phyloP scores from a whole-genome alignment of 2,113 vertebrate genomes.

The Ancistrus triradiatus region DNA sequence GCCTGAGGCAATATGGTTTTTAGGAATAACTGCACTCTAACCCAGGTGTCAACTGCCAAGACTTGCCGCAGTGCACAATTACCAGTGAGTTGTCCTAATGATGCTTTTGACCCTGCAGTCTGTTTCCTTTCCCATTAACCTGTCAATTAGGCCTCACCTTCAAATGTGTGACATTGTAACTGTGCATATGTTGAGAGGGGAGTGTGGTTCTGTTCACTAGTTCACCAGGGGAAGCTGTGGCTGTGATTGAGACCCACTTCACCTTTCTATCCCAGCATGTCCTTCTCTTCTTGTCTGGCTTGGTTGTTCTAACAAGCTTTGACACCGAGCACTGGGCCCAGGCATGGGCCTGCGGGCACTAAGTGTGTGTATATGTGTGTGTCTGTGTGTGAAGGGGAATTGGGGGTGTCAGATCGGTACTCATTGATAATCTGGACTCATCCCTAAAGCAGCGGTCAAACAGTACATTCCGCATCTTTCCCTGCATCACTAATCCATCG shows the following conservation, averaged over 20 bases:
- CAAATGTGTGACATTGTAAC: constrained; percentile 29
- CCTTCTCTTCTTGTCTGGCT: constrained; percentile 37
- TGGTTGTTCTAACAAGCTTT: constrained; percentile 49
- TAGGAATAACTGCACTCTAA: constrained; percentile 43
- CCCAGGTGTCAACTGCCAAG: constrained; percentile 46
- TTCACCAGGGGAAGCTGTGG: constrained; percentile 24
- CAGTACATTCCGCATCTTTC: constrained; percentile 44
- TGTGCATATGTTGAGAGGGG: constrained; percentile 6
- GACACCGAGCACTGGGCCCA: constrained; percentile 45
- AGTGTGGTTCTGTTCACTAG: neutral
- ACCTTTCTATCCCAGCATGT: constrained; percentile 24
- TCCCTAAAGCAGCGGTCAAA: constrained; percentile 52
- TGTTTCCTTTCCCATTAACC: constrained; percentile 50
- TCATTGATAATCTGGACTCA: constrained; percentile 57
- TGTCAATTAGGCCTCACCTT: constrained; percentile 52
- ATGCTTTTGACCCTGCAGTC: constrained; percentile 41
- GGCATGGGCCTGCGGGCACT: constrained; percentile 39
- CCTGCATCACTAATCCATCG: constrained; percentile 54
- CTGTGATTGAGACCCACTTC: constrained; percentile 41
- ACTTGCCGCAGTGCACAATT: constrained; percentile 38
- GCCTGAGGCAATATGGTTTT: constrained; percentile 40
- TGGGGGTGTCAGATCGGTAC: constrained; percentile 27
- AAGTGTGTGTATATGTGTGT: constrained; percentile 18
- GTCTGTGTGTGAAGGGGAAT: neutral
- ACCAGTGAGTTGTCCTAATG: constrained; percentile 44